Percentiles rank a stretch among this genome's conserved stretches.
phyloP scores from a whole-genome alignment of 1,140 invertebrate genomes.

The Lethocerus indicus region DNA sequence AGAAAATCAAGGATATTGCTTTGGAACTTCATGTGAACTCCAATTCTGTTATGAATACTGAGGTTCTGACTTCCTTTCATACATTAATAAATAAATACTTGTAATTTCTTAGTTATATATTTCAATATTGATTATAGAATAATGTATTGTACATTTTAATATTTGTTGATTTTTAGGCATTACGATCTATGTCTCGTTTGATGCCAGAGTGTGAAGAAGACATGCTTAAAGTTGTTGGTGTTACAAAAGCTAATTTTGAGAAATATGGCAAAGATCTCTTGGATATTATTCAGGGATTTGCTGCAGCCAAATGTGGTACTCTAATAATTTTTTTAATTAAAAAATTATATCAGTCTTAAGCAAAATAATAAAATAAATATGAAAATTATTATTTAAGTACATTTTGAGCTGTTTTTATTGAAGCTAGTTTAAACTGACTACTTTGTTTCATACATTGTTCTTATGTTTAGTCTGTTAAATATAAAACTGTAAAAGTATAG shows the following conservation, averaged over 20 bases:
- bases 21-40: constrained; percentile 30
- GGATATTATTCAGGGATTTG: constrained; percentile 53
- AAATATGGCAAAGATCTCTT: constrained; percentile 69
- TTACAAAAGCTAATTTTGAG: constrained; percentile 72
- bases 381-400: too few relatives aligned
- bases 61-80: constrained; percentile 22
- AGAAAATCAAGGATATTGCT: constrained; percentile 32
- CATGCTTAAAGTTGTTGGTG: constrained; percentile 70
- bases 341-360: too few relatives aligned
- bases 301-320: constrained; percentile 19
- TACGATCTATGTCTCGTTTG: constrained; percentile 58
- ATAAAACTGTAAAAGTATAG: too few relatives aligned
- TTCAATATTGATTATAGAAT: too few relatives aligned
- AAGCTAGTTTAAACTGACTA: too few relatives aligned
- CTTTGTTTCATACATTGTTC: too few relatives aligned
- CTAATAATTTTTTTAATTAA: too few relatives aligned
- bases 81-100: background rate
- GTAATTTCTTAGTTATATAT: too few relatives aligned
- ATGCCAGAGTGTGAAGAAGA: constrained; percentile 56
- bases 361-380: too few relatives aligned
- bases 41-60: constrained; percentile 39
- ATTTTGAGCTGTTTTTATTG: too few relatives aligned
- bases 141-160: too few relatives aligned
- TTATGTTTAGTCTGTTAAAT: too few relatives aligned
- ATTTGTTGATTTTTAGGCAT: constrained; percentile 30